These are phyloP conservation scores for Pyrrhosoma nymphula DNA, from an alignment of 2,888 invertebrate genomes.

Conservation along the genomic window DNA sequence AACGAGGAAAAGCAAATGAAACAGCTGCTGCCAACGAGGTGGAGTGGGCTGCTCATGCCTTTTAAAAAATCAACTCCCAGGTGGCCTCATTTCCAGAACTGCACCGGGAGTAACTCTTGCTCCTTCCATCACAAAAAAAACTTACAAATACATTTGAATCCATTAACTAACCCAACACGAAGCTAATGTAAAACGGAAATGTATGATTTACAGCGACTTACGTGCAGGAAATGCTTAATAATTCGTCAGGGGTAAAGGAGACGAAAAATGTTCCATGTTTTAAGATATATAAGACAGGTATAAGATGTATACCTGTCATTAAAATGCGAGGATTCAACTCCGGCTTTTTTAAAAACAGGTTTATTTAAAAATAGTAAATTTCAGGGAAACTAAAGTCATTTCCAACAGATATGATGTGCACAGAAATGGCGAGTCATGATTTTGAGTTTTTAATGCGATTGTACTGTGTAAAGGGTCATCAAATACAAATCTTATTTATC, in stretches of 20 bases:
- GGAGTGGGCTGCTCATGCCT: conserved; percentile 36
- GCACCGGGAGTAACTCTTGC: conserved; percentile 39
- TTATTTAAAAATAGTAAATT: too few relatives aligned
- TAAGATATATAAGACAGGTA: too few relatives aligned
- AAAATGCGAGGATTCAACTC: too few relatives aligned
- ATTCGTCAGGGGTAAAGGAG: not conserved
- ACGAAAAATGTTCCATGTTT: too few relatives aligned
- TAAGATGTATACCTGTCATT: too few relatives aligned
- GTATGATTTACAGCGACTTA: not conserved
- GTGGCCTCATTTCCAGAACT: conserved; percentile 28
- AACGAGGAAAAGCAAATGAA: not conserved
- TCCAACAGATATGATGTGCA: too few relatives aligned
- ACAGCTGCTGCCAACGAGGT: not conserved
- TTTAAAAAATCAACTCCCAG: conserved; percentile 43
- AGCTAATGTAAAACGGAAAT: conserved; percentile 8
- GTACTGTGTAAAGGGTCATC: too few relatives aligned
- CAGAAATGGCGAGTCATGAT: too few relatives aligned
- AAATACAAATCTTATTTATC: too few relatives aligned
- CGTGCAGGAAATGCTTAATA: not conserved
- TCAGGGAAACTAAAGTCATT: too few relatives aligned
- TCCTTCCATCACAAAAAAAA: not conserved
- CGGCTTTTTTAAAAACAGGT: too few relatives aligned
- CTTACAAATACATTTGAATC: conserved; percentile 3
- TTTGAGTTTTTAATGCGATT: too few relatives aligned
- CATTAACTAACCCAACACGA: conserved; percentile 46